Percentiles rank a stretch among this genome's conserved stretches.
Evolutionary conservation across 2,113 vertebrate genomes (phyloP).

Genomic region (Bombycilla garrulus): DNA sequence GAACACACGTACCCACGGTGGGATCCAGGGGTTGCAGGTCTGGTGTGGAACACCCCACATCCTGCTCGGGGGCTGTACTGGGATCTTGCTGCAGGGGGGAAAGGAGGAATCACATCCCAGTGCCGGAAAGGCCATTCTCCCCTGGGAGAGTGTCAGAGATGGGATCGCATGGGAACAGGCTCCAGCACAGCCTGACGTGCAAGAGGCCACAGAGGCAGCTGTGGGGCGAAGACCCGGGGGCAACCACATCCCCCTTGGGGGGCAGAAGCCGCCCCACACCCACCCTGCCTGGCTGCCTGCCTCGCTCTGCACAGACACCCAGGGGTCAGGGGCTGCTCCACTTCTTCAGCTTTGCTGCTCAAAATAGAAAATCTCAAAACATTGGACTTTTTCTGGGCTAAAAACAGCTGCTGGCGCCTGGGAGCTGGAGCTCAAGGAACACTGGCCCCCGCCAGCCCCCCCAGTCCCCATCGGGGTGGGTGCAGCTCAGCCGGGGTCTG

Average conservation of each 20-base stretch:
- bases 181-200: background rate
- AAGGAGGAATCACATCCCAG: background rate
- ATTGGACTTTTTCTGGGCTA: conserved; percentile 19
- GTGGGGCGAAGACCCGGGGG: background rate
- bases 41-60: background rate
- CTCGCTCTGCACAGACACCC: background rate
- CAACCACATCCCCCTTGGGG: background rate
- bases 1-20: accelerated
- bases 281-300: background rate
- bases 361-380: conserved; percentile 68
- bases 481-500: accelerated
- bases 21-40: background rate
- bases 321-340: background rate
- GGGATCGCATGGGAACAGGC: background rate
- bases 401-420: conserved; percentile 21
- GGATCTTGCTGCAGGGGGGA: background rate
- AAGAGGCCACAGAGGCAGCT: background rate
- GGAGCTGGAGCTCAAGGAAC: conserved; percentile 20
- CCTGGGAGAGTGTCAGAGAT: background rate
- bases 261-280: conserved; percentile 53
- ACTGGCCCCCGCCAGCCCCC: accelerated
- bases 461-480: accelerated
- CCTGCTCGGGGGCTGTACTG: background rate
- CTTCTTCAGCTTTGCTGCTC: conserved; percentile 40
- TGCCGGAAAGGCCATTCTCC: background rate